A percentile compares a stretch with the other conserved stretches of the same genome.
phyloP scores from a whole-genome alignment of 2,113 vertebrate species.

The Stegastes partitus region DNA sequence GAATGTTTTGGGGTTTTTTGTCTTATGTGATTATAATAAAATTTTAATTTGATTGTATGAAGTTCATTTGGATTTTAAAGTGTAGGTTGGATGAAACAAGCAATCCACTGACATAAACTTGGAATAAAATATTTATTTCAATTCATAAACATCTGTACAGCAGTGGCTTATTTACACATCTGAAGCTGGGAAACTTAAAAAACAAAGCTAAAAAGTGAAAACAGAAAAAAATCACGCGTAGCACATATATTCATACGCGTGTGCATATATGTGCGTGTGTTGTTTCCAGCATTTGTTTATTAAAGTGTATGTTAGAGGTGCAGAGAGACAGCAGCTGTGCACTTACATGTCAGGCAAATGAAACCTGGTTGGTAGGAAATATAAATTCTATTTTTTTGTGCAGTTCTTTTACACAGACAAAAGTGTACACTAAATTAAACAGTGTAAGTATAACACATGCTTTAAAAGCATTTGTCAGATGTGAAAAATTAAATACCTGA shows the following conservation, averaged over 20 bases:
- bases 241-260: neutral
- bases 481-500: neutral
- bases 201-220: slow-evolving; percentile 13
- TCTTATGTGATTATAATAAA: too few relatives aligned
- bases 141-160: slow-evolving; percentile 43
- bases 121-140: slow-evolving; percentile 51
- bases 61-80: too few relatives aligned
- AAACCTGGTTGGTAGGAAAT: neutral
- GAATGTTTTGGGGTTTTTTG: too few relatives aligned
- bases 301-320: too few relatives aligned
- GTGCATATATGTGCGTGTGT: neutral
- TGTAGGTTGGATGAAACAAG: too few relatives aligned
- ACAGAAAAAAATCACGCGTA: neutral
- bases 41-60: too few relatives aligned
- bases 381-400: too few relatives aligned
- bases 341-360: neutral
- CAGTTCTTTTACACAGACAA: neutral
- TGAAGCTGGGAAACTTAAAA: neutral
- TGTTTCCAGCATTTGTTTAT: neutral
- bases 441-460: too few relatives aligned
- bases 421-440: neutral
- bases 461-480: slow-evolving; percentile 5
- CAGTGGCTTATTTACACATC: slow-evolving; percentile 19
- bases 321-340: neutral
- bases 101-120: neutral